These are phyloP conservation scores for Promerops cafer DNA, from an alignment of 2,113 vertebrate genomes.

Conservation along the genomic window DNA sequence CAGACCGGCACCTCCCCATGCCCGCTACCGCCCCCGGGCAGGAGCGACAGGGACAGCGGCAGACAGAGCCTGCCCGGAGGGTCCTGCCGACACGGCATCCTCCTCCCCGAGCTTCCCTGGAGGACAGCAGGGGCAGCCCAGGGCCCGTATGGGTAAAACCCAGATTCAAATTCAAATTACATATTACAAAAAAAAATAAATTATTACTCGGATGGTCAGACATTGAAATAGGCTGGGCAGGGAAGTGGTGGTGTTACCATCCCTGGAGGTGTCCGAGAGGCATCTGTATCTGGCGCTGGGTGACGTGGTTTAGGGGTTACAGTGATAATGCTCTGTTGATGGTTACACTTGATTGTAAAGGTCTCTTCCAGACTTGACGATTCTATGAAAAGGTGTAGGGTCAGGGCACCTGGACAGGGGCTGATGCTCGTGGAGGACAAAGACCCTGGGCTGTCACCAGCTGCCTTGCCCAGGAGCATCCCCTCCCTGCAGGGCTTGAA, in stretches of 20 bases:
- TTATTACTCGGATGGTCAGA: accelerated
- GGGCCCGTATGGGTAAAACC: accelerated
- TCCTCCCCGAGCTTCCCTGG: too few species aligned
- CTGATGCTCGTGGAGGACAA: accelerated
- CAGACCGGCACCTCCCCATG: not conserved
- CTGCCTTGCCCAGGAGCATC: too few species aligned
- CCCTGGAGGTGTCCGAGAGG: not conserved
- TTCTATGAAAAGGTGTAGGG: not conserved
- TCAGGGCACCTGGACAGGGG: accelerated
- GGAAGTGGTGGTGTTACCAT: too few species aligned
- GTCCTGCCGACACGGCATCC: not conserved
- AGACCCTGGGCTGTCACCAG: not conserved
- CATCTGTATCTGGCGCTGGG: not conserved
- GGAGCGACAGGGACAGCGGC: not conserved
- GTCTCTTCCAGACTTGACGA: not conserved
- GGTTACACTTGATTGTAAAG: not conserved
- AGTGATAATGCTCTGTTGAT: too few species aligned
- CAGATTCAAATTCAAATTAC: not conserved
- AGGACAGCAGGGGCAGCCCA: not conserved
- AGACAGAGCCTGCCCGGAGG: not conserved
- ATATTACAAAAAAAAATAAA: not conserved
- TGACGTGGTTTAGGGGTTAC: not conserved
- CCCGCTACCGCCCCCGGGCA: not conserved
- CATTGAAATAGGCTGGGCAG: not conserved
- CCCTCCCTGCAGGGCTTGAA: accelerated